Base-by-base conservation (phyloP, 2,888 invertebrate species). In the Trichacis sp. region DNA sequence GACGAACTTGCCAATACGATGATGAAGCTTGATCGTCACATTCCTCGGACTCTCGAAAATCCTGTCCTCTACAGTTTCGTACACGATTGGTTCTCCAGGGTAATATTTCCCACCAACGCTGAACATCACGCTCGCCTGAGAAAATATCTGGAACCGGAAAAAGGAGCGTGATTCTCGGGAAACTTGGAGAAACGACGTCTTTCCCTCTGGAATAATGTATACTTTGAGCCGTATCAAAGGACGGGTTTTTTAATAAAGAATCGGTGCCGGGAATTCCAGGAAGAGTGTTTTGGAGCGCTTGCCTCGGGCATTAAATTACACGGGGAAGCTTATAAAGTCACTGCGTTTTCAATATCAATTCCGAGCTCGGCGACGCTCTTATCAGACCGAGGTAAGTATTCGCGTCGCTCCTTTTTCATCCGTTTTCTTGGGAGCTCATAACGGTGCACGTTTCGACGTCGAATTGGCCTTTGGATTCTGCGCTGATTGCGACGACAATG, bases 11-110 rank as follows among this genome's bases (percentile, higher is more conserved):
- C 93, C 96, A 50, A 95, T 90, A 47, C 93, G 88, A 78, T 94
- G 91, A 78, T 93, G 92, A 30, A 96, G 88, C 73, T 92, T 91
- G 75, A 97, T 91, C 79, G 90, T 89, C 46, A 96, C 90, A 85
- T 94, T 94, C 14, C 94, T 88, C 1, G 95, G 91, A 64, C 87
- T 88, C 84, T 95, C 94, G 82, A 94, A 93, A 72, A 92, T 91
- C 61, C 88, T 87, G 84, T 95, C 94, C 75, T 91, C 90, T 74
- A 90, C 88, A 77, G 91, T 90, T 47, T 88, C 87, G 85, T 89
- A 91, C 12, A 89, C 90, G 69, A 94, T 90, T 0, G 94, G 92
- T 73, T 93, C 92, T 65, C 91, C 91, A 74, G 90, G 90, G 85
- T 90, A 95, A 73, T 91, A 88, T 60, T 89, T 89, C 0, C 95